Conservation (phyloP, 2,113 vertebrate species). For the Lophura nycthemera region DNA sequence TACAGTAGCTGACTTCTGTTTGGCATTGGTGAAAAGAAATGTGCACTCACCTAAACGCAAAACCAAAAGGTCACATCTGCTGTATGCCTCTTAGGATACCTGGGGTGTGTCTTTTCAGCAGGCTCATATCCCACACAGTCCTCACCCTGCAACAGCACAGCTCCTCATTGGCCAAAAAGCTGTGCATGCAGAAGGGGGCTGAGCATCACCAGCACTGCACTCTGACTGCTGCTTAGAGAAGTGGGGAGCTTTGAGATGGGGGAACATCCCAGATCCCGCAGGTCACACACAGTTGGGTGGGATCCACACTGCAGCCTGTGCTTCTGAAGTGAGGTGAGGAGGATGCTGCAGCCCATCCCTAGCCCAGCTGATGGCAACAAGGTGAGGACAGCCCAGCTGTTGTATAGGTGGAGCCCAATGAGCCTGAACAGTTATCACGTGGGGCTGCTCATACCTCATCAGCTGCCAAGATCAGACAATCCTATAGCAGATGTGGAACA, state of each 20-base stretch:
- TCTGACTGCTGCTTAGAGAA: background rate
- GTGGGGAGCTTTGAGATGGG: accelerated
- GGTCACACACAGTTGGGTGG: accelerated
- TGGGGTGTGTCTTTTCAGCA: background rate
- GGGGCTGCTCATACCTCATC: background rate
- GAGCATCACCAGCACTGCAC: background rate
- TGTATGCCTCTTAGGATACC: background rate
- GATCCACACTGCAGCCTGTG: background rate
- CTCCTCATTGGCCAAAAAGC: background rate
- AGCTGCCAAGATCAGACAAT: background rate
- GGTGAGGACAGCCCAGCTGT: background rate
- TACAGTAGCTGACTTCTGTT: background rate
- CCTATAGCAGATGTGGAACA: background rate
- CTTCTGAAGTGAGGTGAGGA: background rate
- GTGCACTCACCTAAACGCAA: too few relatives aligned
- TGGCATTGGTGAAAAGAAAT: background rate
- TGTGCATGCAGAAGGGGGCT: background rate
- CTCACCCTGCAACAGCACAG: background rate
- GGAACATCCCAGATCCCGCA: background rate
- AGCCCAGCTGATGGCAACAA: background rate
- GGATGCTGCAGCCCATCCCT: background rate
- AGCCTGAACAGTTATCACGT: background rate
- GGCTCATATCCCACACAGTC: background rate
- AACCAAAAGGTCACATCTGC: too few relatives aligned
- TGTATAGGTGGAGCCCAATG: background rate